A percentile compares a stretch with the other conserved stretches of the same genome.
Conservation (phyloP, 2,797 vertebrate genomes). For the Thaleichthys pacificus region DNA sequence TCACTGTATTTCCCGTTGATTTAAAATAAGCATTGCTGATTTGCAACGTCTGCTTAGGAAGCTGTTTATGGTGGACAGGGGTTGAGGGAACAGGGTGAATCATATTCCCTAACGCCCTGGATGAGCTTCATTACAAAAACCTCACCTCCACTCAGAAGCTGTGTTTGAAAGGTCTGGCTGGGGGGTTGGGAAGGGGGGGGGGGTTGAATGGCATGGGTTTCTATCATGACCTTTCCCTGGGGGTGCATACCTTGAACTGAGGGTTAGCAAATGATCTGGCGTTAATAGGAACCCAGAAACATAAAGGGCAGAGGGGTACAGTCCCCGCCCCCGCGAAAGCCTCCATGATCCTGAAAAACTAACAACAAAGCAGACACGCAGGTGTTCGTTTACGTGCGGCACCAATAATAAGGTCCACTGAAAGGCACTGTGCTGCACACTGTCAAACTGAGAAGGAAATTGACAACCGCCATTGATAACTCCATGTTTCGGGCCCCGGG, state of each 20-base stretch:
- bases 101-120: background rate
- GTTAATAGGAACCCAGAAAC: slow-evolving; percentile 8
- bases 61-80: background rate
- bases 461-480: slow-evolving; percentile 24
- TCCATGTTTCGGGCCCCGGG: slow-evolving; percentile 24
- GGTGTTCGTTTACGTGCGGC: background rate
- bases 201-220: background rate
- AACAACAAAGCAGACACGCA: background rate
- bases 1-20: background rate
- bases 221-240: slow-evolving; percentile 17
- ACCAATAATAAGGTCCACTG: background rate
- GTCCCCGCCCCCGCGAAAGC: background rate
- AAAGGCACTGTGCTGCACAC: background rate
- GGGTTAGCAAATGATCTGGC: slow-evolving; percentile 13
- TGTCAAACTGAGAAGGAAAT: slow-evolving; percentile 16
- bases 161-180: slow-evolving; percentile 2
- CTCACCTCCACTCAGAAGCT: background rate
- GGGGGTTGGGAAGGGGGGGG: too few species aligned
- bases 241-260: background rate
- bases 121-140: background rate
- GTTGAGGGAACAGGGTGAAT: background rate
- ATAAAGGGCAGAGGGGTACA: slow-evolving; percentile 12
- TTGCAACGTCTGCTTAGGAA: background rate
- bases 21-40: background rate
- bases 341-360: background rate